Evolutionary conservation across 1,140 invertebrate species (phyloP).

Genomic region (Nephila pilipes): DNA sequence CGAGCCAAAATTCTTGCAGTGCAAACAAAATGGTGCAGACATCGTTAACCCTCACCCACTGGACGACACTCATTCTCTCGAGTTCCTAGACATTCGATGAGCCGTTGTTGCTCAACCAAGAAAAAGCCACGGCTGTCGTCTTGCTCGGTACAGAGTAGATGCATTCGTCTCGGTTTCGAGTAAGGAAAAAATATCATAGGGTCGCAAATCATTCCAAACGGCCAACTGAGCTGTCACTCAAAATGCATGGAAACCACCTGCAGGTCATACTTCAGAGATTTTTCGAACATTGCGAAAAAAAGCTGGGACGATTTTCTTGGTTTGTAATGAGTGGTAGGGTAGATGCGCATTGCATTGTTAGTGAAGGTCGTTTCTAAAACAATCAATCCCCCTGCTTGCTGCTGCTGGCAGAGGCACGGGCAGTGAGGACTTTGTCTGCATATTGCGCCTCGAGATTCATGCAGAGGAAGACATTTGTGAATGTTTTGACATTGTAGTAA

Average conservation of each 20-base stretch:
- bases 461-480: neutral
- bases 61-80: conserved; percentile 39
- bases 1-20: conserved; percentile 11
- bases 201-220: conserved; percentile 73
- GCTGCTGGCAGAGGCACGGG: neutral
- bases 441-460: conserved; percentile 12
- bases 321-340: conserved; percentile 47
- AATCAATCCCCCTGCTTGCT: conserved; percentile 12
- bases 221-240: conserved; percentile 73
- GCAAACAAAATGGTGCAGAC: conserved; percentile 49
- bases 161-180: conserved; percentile 48
- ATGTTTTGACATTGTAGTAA: neutral
- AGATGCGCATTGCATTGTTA: conserved; percentile 58
- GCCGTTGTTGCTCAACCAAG: conserved; percentile 56
- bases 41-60: conserved; percentile 50
- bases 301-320: conserved; percentile 43
- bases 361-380: conserved; percentile 48
- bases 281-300: conserved; percentile 47
- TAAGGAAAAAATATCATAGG: conserved; percentile 47
- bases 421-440: conserved; percentile 12
- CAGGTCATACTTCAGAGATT: conserved; percentile 65
- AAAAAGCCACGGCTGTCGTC: conserved; percentile 34
- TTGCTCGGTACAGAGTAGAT: conserved; percentile 23
- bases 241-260: conserved; percentile 75
- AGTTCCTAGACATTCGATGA: conserved; percentile 36